Evolutionary conservation across 2,113 vertebrate species (phyloP), one percentile per base, ranked within the genome.

Genomic region (Malurus cyaneus): DNA sequence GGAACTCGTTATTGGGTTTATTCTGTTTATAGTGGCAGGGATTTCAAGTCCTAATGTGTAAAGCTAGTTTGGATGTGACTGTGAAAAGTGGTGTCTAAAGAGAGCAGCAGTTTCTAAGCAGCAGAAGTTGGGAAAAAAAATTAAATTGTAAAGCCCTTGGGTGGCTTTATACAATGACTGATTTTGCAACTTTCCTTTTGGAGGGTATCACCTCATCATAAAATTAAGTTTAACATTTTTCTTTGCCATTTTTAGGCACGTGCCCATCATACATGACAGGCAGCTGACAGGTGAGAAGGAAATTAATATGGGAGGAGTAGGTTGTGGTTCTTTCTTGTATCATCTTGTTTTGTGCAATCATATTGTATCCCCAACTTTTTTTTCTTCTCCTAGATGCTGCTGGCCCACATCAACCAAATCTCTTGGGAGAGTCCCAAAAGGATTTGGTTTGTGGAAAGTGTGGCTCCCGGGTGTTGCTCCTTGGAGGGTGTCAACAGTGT

Each of bases 241-340:
- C 60, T 52, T 60, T 28, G 16, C 8, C 7, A 5, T 24, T 67
- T 29, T 71, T 47, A 73, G 23, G 31, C 17, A 23, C 19, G 54
- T 80, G 28, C 11, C 25, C 32, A 5, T 61, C 47, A 12, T 36
- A 31, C 21, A 5, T 36, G 36, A 16, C 6, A 3, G 1, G 1
- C 25, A 77, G 50, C 42, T 81, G 42, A 25, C 4, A 57, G 60
- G 9, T 23, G 18, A 81, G 60, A 41, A 73, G 74, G 19, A 62
- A 60, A 70, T 20, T 0, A 61, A 8, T 32, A n/a, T 41, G 0
- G 0, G 47, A 62, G 14, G 52, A 54, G 14, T 6, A 29, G 9
- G 14, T 32, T 26, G 29, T 42, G 23, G 5, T 16, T 71, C 34
- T 71, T 85, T 42, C 39, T 78, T 25, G 3, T 29, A 20, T 24